Evolutionary conservation across 2,888 invertebrate species (phyloP), one percentile per base, ranked within the genome.

Genomic region (Stenodema calcarata): DNA sequence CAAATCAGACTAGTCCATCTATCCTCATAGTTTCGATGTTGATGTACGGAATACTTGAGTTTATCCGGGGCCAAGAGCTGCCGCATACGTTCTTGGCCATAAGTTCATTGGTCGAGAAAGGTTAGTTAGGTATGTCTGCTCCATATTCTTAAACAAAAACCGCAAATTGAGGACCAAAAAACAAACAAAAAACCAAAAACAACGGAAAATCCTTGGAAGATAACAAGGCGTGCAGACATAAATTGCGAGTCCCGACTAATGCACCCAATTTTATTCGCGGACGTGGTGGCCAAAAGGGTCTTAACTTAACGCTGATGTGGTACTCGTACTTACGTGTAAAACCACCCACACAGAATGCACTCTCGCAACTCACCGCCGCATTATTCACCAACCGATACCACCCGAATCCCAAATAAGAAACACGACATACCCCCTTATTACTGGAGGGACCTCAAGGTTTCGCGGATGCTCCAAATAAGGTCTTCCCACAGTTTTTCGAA

Each of bases 211-310:
- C 62, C 62, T 62, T 62, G 62, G 62, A 23, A 62, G 62, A 62
- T 62, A 62, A 62, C 62, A 23, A 0, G 62, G 2, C 23, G 23
- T 42, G 78, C 78, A 44, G 78, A 44, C 18, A 42, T 78, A 78
- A 78, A 44, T 78, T 27, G 78, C 14, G 62, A 23, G 78, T 23
- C 27, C 27, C 42, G 44, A 41, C 78, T 18, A 78, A 78, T 78
- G 42, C 42, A 27, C 44, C 78, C 44, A 44, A 78, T 78, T 78
- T 78, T 44, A 78, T 78, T 78, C 23, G 78, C 62, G 27, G 23
- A 23, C 23, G 62, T 23, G 62, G 23, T 12, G 23, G 62, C 18
- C 23, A 62, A 23, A 62, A 23, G 11, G 62, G 62, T 11, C 23
- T 62, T 23, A 62, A 62, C 62, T 62, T 23, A 18, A 12, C 23